A percentile compares a stretch with the other conserved stretches of the same genome.
Evolutionary conservation across 2,888 invertebrate species (phyloP).

Genomic region (Coremacera marginata): DNA sequence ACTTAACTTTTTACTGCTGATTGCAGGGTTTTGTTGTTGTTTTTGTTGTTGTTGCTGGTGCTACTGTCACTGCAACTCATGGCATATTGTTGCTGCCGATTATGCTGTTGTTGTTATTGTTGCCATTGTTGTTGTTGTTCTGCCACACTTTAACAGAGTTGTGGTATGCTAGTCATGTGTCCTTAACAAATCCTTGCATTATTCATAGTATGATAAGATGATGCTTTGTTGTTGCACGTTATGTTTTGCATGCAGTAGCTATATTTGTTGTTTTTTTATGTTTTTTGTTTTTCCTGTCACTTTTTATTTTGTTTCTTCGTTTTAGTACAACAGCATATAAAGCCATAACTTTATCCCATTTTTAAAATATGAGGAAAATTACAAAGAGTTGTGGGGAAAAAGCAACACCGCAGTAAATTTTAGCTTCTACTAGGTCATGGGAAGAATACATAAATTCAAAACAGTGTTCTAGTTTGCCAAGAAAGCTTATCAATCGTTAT

Average conservation of each 20-base stretch:
- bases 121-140: background rate
- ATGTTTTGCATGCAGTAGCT: conserved; percentile 32
- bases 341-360: conserved; percentile 20
- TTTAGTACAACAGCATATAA: conserved; percentile 12
- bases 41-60: conserved; percentile 4
- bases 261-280: conserved; percentile 24
- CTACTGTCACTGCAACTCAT: background rate
- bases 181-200: conserved; percentile 66
- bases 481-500: background rate
- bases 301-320: conserved; percentile 37
- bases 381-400: background rate
- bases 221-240: conserved; percentile 57
- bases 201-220: conserved; percentile 66
- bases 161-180: conserved; percentile 64
- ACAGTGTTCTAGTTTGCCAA: background rate
- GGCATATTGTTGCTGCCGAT: background rate
- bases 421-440: background rate
- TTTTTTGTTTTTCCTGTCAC: conserved; percentile 18
- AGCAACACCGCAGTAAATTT: background rate
- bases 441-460: background rate
- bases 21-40: conserved; percentile 20
- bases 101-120: conserved; percentile 1
- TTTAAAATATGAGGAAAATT: background rate
- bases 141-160: conserved; percentile 50
- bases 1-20: conserved; percentile 31